Percentiles rank a stretch among this genome's conserved stretches.
phyloP scores from a whole-genome alignment of 1,140 invertebrate species.

The Pseudomyrmex pallidus region DNA sequence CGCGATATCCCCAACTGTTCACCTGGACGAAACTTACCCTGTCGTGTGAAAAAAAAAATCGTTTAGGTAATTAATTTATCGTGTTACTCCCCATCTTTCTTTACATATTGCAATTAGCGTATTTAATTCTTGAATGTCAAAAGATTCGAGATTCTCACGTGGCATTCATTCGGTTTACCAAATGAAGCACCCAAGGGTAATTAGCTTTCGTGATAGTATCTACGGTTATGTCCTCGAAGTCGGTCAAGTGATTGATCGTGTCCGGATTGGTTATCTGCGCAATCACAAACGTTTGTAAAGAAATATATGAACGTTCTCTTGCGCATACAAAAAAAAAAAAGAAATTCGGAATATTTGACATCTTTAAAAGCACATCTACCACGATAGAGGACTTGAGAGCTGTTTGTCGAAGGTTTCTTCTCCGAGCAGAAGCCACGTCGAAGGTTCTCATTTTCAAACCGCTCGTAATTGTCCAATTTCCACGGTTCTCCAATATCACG shows the following conservation, averaged over 20 bases:
- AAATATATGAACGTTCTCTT: no score
- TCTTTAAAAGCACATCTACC: slow-evolving; percentile 61
- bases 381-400: slow-evolving; percentile 76
- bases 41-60: not conserved
- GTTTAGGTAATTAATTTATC: slow-evolving; percentile 13
- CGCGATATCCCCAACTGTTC: slow-evolving; percentile 86
- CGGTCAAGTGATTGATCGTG: slow-evolving; percentile 87
- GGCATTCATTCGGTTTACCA: slow-evolving; percentile 87
- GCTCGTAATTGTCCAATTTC: slow-evolving; percentile 68
- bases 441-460: slow-evolving; percentile 63
- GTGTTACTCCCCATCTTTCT: no score
- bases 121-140: not conserved
- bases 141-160: slow-evolving; percentile 73
- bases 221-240: slow-evolving; percentile 87
- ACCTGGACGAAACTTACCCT: slow-evolving; percentile 84
- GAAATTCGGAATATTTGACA: no score
- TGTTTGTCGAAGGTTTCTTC: slow-evolving; percentile 72
- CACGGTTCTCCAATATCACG: slow-evolving; percentile 70
- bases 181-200: slow-evolving; percentile 86
- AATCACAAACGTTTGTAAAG: not conserved
- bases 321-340: not conserved
- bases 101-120: not conserved
- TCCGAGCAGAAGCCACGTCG: slow-evolving; percentile 65
- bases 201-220: slow-evolving; percentile 89
- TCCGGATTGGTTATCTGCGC: slow-evolving; percentile 86